Percentiles rank a stretch among this genome's conserved stretches.
These are phyloP conservation scores for Portunus trituberculatus DNA, from an alignment of 1,140 invertebrate genomes.

Conservation along the genomic window DNA sequence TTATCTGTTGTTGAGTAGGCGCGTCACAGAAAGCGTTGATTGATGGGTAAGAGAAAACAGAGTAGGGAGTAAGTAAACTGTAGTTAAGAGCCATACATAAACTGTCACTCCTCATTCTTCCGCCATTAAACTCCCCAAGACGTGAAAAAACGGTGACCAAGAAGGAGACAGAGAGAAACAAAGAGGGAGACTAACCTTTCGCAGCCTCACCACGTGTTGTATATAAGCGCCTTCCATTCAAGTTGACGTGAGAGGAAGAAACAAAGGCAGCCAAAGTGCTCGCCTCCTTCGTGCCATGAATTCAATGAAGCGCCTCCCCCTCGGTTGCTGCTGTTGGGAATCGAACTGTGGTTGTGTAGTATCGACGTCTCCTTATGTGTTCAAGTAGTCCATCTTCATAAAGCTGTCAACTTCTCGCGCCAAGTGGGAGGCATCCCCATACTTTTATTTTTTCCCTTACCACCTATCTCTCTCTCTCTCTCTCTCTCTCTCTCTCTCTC, in stretches of 20 bases:
- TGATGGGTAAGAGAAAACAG: too few species aligned
- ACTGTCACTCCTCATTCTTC: too few species aligned
- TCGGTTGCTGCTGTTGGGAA: background rate
- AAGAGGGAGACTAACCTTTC: too few species aligned
- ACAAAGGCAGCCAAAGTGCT: background rate
- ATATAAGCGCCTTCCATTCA: too few species aligned
- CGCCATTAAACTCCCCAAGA: too few species aligned
- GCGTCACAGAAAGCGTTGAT: too few species aligned
- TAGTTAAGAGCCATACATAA: too few species aligned
- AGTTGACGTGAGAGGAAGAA: background rate
- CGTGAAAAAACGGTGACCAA: too few species aligned
- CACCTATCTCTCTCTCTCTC: background rate
- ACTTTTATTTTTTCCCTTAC: conserved; percentile 8
- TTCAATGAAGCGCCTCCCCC: background rate
- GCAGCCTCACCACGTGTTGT: too few species aligned
- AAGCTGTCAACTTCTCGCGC: conserved; percentile 35
- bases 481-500: background rate
- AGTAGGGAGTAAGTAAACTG: too few species aligned
- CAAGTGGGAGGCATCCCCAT: conserved; percentile 28
- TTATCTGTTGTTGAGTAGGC: too few species aligned
- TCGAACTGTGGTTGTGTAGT: background rate
- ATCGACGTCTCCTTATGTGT: conserved; percentile 25
- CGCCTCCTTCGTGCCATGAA: background rate
- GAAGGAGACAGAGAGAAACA: too few species aligned
- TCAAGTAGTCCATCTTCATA: conserved; percentile 42